Conservation (phyloP, 2,797 vertebrate genomes). For the Mormyrops boulengeri region DNA sequence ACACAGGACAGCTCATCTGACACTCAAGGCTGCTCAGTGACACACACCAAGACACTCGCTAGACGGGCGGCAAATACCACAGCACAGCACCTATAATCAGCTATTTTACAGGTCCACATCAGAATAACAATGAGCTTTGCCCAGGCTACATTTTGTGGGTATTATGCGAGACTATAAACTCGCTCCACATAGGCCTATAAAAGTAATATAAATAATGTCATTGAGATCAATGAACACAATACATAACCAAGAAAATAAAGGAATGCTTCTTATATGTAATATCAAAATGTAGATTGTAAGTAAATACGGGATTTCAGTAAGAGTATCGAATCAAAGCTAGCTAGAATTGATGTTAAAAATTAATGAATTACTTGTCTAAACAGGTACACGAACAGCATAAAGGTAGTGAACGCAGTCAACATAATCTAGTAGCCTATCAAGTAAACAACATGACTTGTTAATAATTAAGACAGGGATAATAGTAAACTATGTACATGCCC, state of each 20-base stretch:
- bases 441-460: neutral
- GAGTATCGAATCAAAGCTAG: neutral
- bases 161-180: neutral
- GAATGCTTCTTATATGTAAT: neutral
- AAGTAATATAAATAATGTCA: neutral
- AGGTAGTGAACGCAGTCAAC: neutral
- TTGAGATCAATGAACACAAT: neutral
- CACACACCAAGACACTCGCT: neutral
- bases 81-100: neutral
- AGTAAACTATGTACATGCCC: neutral
- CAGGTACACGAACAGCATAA: neutral
- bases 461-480: neutral
- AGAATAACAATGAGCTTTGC: neutral
- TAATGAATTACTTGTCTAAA: neutral
- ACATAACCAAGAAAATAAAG: neutral
- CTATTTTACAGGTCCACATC: neutral
- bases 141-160: neutral
- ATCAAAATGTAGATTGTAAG: neutral
- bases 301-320: neutral
- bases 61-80: neutral
- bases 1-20: slow-evolving; percentile 8
- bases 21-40: neutral
- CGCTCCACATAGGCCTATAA: neutral
- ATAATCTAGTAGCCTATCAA: neutral
- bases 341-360: neutral